Conservation (phyloP, 2,113 vertebrate genomes). For the Salvelinus sp. region DNA sequence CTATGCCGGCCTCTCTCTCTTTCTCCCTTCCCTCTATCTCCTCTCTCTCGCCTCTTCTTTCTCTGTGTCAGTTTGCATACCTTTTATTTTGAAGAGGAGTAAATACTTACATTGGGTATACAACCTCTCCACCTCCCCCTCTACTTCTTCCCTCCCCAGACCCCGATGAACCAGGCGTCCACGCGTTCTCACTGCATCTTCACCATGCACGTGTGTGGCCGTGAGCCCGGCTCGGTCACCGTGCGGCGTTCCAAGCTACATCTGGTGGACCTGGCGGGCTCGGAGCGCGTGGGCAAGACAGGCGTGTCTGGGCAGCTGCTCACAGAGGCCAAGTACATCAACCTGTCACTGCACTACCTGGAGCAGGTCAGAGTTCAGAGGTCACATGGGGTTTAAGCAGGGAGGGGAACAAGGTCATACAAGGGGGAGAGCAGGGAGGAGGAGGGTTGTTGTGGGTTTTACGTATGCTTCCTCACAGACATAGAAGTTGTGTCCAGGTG, state of each 20-base stretch:
- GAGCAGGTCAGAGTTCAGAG: constrained; percentile 83
- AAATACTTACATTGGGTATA: too few relatives aligned
- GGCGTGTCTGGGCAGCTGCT: constrained; percentile 87
- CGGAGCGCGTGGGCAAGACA: constrained; percentile 90
- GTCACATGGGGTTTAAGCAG: not conserved
- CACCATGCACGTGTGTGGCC: constrained; percentile 89
- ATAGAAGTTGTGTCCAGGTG: too few relatives aligned
- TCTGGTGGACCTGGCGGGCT: constrained; percentile 94
- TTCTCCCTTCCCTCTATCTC: too few relatives aligned
- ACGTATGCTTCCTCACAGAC: too few relatives aligned
- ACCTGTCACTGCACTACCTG: constrained; percentile 91
- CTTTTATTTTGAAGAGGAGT: too few relatives aligned
- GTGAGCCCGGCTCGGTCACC: constrained; percentile 86
- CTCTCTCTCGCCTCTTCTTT: too few relatives aligned
- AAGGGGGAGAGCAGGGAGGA: too few relatives aligned
- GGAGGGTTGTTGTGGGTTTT: too few relatives aligned
- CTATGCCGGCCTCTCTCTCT: too few relatives aligned
- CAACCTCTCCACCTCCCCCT: too few relatives aligned
- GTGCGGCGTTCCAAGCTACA: constrained; percentile 88
- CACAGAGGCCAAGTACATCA: constrained; percentile 97
- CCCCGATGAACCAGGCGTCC: constrained; percentile 95
- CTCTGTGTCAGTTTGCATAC: too few relatives aligned
- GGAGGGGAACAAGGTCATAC: too few relatives aligned
- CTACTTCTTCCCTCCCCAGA: constrained; percentile 69
- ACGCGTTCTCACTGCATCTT: constrained; percentile 97